Conservation (phyloP, 53 echinoderm and acorn worm genomes). For the Echinometra lucunter region DNA sequence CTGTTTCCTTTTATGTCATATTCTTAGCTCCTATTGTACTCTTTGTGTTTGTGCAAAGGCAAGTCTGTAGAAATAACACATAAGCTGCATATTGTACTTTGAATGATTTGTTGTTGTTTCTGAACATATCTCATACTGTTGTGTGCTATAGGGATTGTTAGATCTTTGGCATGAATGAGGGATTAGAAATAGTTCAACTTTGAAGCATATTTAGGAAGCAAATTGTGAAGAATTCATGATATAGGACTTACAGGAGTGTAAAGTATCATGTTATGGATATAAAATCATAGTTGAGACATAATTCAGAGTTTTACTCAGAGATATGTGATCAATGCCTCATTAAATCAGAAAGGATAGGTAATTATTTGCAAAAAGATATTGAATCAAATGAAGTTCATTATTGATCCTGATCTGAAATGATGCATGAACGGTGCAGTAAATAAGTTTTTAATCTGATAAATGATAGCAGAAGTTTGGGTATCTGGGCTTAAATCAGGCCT, state of each 20-base stretch:
- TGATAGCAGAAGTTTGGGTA: not conserved
- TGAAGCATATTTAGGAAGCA: no score
- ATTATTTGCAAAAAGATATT: not conserved
- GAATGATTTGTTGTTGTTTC: no score
- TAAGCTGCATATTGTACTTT: not conserved
- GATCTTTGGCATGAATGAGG: not conserved
- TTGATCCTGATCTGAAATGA: not conserved
- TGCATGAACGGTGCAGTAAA: not conserved
- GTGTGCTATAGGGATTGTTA: not conserved
- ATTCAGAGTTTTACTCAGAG: not conserved
- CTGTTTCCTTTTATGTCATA: no score
- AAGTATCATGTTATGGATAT: no score
- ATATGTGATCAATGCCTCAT: not conserved
- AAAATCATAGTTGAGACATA: not conserved
- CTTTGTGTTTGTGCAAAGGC: not conserved
- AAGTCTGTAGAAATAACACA: not conserved
- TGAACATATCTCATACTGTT: not conserved
- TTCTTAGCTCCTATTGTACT: no score
- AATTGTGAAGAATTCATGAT: no score
- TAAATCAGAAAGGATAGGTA: not conserved
- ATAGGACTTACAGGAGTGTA: no score
- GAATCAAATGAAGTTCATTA: not conserved
- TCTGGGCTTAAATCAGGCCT: not conserved
- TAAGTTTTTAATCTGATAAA: not conserved
- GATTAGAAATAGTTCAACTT: not conserved